Base-by-base conservation (phyloP, 1,140 invertebrate species). In the Zaprionus vittiger region DNA sequence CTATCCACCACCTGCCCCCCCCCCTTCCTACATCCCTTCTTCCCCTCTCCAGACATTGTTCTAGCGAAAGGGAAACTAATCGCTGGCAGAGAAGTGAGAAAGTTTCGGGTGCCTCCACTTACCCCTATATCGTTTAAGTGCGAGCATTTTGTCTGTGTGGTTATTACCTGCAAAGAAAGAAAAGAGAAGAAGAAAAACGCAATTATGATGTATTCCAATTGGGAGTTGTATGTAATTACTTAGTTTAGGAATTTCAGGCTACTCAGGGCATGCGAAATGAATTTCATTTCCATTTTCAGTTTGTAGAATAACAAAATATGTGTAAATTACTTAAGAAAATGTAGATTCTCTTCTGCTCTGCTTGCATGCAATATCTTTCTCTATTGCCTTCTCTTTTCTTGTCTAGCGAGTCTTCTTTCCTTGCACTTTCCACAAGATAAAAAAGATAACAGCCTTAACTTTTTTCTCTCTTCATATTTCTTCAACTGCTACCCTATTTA, bases 151-250 rank as follows among this genome's bases (percentile, higher is more conserved):
- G 44, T 28, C 9, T 15, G 41, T 65, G 11, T 2, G 22, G 61
- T 65, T 87, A 66, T 87, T 87, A 87, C 84, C 84, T 87, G 84
- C 1, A 87, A 87, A 68, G 28, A 87, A 87, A 68, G 28, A 87
- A 82, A 3, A 56, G 41, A 60, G 14, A 38, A 9, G 6, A 41
- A 12, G 5, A 34, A 7, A 54, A 64, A 31, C 11, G 37, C 54
- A 55, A 56, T 56, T 56, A 31, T 47, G 24, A 54, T 56, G 41
- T 47, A 47, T 56, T 54, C 12, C n/a, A 9, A 63, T 63, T 14
- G n/a, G 2, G 2, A 47, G 41, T 17, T 47, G 41, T 4, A 17
- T 17, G 41, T 47, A 47, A 47, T 47, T 17, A 47, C 6, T 47
- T 47, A 47, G n/a, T 17, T 47, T 17, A 17, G n/a, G 15, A 47